Evolutionary conservation across 2,888 invertebrate species (phyloP).

Genomic region (Eupithecia exiguata): DNA sequence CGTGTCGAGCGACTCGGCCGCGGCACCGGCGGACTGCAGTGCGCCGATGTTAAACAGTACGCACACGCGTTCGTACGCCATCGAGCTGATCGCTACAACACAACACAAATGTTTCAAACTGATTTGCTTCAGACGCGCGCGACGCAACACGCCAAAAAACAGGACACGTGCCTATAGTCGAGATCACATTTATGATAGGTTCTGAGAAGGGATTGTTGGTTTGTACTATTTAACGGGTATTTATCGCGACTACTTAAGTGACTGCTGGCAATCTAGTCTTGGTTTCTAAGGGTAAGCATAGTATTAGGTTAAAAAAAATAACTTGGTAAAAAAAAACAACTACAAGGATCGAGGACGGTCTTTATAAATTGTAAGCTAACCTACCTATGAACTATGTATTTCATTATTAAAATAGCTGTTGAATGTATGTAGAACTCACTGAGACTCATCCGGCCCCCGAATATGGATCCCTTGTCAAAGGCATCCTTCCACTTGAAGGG

Average conservation of each 20-base stretch:
- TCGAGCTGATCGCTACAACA: constrained; percentile 90
- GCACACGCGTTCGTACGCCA: constrained; percentile 96
- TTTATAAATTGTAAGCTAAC: no score
- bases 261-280: no score
- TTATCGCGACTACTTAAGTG: no score
- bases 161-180: no score
- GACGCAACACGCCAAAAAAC: no score
- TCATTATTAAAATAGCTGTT: not conserved
- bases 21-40: constrained; percentile 93
- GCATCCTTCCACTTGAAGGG: constrained; percentile 99
- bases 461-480: constrained; percentile 97
- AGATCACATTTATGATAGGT: no score
- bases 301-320: no score
- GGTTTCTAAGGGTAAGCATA: not conserved
- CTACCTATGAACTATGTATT: not conserved
- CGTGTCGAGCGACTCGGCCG: constrained; percentile 92
- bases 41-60: constrained; percentile 98
- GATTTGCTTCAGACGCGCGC: not conserved
- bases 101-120: not conserved
- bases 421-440: constrained; percentile 85
- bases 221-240: no score
- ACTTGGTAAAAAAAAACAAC: no score
- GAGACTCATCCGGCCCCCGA: constrained; percentile 95
- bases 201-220: no score
- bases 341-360: not conserved